Evolutionary conservation across 2,113 vertebrate species (phyloP), one percentile per base, ranked within the genome.

Genomic region (Hydrochoerus hydrochaeris): DNA sequence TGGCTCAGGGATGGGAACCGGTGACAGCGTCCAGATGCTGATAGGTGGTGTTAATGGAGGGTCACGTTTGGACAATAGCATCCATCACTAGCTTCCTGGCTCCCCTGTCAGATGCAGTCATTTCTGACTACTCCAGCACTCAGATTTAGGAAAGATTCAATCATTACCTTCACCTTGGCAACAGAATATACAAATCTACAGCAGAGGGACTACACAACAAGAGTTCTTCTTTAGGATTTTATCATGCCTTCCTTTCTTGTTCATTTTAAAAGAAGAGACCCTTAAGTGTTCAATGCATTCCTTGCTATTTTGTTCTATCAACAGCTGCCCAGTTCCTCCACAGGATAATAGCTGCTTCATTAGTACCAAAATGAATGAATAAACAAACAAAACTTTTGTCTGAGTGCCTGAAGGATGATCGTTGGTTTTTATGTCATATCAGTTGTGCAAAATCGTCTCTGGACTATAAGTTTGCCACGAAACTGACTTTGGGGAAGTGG

Each of bases 31-130:
- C 99, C 99, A 99, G 99, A 99, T 99, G 99, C 99, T 99, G 99
- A 99, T 99, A 99, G 99, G 98, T 98, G 98, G 99, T 99, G 99
- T 99, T 99, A 99, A 99, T 99, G 99, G 99, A 98, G 99, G 99
- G 99, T 99, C 99, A 99, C 95, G 77, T 98, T 98, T 98, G 99
- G 99, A 99, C 99, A 99, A 99, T 99, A 98, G 99, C 99, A 98
- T 99, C 99, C 98, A 99, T 99, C 99, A 99, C 99, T 99, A 98
- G 98, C 99, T 99, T 99, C 99, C 99, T 98, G 98, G 98, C 99
- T 99, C 98, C 97, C 95, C 99, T 98, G 98, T 99, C 99, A 99
- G 97, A 98, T 94, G 97, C 97, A 99, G 98, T 98, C 98, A 98
- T 98, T 99, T 98, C 98, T 98, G 99, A 99, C 98, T 98, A 98